A percentile compares a stretch with the other conserved stretches of the same genome.
These are phyloP conservation scores for Geotria australis DNA, from an alignment of 2,797 vertebrate genomes.

Conservation along the genomic window DNA sequence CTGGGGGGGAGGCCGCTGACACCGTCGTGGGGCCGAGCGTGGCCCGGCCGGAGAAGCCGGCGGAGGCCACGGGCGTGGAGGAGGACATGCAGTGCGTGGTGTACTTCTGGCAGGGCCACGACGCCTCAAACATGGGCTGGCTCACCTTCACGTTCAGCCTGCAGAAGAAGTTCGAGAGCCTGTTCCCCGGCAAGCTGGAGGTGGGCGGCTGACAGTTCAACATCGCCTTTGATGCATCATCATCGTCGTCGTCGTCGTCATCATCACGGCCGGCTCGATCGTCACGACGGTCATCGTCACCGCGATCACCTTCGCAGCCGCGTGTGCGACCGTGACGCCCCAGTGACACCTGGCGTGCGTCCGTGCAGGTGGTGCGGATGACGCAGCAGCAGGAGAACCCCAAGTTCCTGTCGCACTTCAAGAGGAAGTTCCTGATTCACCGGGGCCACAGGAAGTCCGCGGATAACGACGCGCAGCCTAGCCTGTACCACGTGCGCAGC, in stretches of 20 bases:
- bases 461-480: slow-evolving; percentile 41
- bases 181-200: slow-evolving; percentile 80
- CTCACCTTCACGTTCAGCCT: slow-evolving; percentile 92
- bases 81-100: slow-evolving; percentile 94
- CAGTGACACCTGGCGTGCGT: too few species aligned
- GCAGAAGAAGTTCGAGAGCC: slow-evolving; percentile 91
- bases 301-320: too few species aligned
- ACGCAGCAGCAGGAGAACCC: slow-evolving; percentile 97
- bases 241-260: too few species aligned
- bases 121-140: slow-evolving; percentile 98
- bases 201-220: slow-evolving; percentile 6
- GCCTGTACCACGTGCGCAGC: slow-evolving; percentile 79
- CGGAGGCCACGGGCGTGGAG: slow-evolving; percentile 45
- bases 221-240: too few species aligned
- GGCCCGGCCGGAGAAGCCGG: slow-evolving; percentile 10
- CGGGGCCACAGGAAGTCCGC: slow-evolving; percentile 56
- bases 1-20: slow-evolving; percentile 33
- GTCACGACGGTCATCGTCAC: too few species aligned
- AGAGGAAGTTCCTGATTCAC: slow-evolving; percentile 89
- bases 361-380: slow-evolving; percentile 63
- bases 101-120: slow-evolving; percentile 94
- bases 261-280: too few species aligned
- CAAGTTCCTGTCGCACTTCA: slow-evolving; percentile 91
- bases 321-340: too few species aligned
- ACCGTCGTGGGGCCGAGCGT: neutral